Percentiles rank a stretch among this genome's conserved stretches.
phyloP scores from a whole-genome alignment of 2,888 invertebrate species.

The Xylota segnis region DNA sequence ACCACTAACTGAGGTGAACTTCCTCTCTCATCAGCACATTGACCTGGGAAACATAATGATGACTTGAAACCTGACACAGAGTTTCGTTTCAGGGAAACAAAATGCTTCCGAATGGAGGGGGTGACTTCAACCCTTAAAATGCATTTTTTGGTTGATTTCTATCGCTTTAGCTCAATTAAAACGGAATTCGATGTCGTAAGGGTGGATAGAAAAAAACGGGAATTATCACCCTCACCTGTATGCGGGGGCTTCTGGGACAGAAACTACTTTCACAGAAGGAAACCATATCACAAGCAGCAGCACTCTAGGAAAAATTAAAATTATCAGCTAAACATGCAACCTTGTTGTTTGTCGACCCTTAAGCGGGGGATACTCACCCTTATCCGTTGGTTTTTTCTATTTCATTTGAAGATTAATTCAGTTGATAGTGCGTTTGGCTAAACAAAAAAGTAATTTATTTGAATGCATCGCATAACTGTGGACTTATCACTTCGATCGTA shows the following conservation, averaged over 20 bases:
- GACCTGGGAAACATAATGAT: slow-evolving; percentile 25
- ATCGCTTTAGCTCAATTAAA: slow-evolving; percentile 67
- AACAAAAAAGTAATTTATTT: slow-evolving; percentile 55
- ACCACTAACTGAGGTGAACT: not conserved
- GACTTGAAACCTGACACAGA: slow-evolving; percentile 23
- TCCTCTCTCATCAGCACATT: slow-evolving; percentile 29
- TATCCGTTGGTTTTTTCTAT: not conserved
- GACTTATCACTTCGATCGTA: not conserved
- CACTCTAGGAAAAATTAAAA: not conserved
- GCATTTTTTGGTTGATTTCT: slow-evolving; percentile 42
- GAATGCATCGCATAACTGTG: slow-evolving; percentile 34
- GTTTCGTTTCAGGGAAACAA: not conserved
- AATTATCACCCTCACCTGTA: slow-evolving; percentile 32
- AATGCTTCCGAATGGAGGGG: not conserved
- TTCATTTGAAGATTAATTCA: slow-evolving; percentile 28
- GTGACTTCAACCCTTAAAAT: slow-evolving; percentile 29
- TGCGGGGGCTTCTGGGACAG: not conserved
- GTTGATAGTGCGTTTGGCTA: slow-evolving; percentile 34
- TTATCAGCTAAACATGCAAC: slow-evolving; percentile 30
- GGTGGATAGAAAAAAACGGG: not conserved
- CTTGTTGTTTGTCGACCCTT: slow-evolving; percentile 9
- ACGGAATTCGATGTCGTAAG: slow-evolving; percentile 46
- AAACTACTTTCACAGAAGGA: slow-evolving; percentile 5
- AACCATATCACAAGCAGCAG: slow-evolving; percentile 36
- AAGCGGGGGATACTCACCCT: not conserved